A percentile compares a stretch with the other conserved stretches of the same genome.
Evolutionary conservation across 2,113 vertebrate species (phyloP).

Genomic region (Chinchilla lanigera): DNA sequence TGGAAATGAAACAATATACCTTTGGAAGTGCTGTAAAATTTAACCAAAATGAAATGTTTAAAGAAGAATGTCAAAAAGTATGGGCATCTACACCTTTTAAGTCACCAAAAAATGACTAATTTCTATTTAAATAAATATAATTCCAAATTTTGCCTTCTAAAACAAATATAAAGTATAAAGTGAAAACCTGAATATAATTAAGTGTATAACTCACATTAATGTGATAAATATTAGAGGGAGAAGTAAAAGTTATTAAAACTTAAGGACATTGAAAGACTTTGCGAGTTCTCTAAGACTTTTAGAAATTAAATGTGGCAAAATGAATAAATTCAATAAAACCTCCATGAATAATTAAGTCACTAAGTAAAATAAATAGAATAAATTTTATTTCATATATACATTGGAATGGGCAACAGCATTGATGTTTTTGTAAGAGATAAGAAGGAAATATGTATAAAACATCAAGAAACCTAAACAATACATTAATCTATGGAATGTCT

Average conservation of each 20-base stretch:
- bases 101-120: neutral
- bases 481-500: slow-evolving; percentile 74
- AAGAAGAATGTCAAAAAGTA: neutral
- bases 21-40: neutral
- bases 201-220: neutral
- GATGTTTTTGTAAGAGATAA: slow-evolving; percentile 23
- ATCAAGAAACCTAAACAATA: slow-evolving; percentile 68
- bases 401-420: slow-evolving; percentile 24
- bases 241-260: neutral
- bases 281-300: neutral
- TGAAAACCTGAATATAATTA: neutral
- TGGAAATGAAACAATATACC: neutral
- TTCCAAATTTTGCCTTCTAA: neutral
- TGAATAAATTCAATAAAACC: neutral
- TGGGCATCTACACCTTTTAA: neutral
- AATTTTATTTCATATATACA: neutral
- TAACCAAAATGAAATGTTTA: neutral
- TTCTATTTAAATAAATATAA: neutral
- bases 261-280: slow-evolving; percentile 5
- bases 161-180: neutral
- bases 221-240: neutral
- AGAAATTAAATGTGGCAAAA: neutral
- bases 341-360: neutral
- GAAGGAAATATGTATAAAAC: slow-evolving; percentile 74
- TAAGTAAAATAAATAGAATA: neutral